These are phyloP conservation scores for Eumacrocentrus americanus DNA, from an alignment of 2,888 invertebrate species.

Conservation along the genomic window DNA sequence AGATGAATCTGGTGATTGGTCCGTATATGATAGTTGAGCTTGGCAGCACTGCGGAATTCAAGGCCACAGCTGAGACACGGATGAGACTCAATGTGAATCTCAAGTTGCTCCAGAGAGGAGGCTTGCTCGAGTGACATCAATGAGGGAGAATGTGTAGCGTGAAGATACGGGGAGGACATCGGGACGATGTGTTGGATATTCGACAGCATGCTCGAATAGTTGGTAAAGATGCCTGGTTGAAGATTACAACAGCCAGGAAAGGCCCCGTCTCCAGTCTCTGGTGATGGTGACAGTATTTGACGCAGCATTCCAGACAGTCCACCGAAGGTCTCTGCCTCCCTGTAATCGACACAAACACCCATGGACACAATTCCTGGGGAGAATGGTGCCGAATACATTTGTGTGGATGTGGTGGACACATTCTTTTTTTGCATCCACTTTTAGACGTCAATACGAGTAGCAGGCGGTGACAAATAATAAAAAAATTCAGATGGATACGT, in stretches of 20 bases:
- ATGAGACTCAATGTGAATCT: slow-evolving; percentile 50
- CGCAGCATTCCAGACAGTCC: slow-evolving; percentile 60
- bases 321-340: slow-evolving; percentile 58
- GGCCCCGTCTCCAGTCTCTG: slow-evolving; percentile 51
- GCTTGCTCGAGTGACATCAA: slow-evolving; percentile 35
- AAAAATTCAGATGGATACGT: slow-evolving; percentile 1
- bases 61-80: slow-evolving; percentile 55
- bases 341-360: slow-evolving; percentile 53
- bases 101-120: slow-evolving; percentile 46
- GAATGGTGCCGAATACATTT: slow-evolving; percentile 9
- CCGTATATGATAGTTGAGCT: slow-evolving; percentile 56
- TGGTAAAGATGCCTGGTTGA: slow-evolving; percentile 48
- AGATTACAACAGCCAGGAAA: slow-evolving; percentile 45
- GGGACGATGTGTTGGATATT: slow-evolving; percentile 46
- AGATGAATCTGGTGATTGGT: slow-evolving; percentile 46
- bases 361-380: slow-evolving; percentile 43
- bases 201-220: slow-evolving; percentile 48
- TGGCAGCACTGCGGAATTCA: slow-evolving; percentile 54
- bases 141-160: slow-evolving; percentile 36
- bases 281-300: slow-evolving; percentile 58
- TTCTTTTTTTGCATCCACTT: slow-evolving; percentile 30
- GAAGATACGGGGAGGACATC: slow-evolving; percentile 39
- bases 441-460: slow-evolving; percentile 44
- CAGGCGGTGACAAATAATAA: slow-evolving; percentile 45
- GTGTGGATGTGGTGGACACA: slow-evolving; percentile 21